phyloP scores from a whole-genome alignment of 2,113 vertebrate species.

The Chionis minor region DNA sequence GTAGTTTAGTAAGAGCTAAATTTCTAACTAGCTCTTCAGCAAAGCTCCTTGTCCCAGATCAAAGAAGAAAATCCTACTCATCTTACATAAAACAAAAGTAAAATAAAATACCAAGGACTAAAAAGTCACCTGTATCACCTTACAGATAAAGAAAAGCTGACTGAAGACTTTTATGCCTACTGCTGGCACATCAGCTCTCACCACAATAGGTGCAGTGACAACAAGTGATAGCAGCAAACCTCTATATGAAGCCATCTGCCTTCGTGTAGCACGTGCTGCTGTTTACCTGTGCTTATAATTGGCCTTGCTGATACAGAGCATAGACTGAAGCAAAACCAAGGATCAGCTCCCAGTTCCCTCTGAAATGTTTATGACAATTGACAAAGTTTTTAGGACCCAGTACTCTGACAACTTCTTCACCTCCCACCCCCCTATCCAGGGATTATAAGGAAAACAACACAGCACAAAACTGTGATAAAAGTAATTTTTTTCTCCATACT shows the following conservation, averaged over 20 bases:
- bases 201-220: background rate
- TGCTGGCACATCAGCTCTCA: background rate
- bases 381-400: background rate
- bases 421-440: background rate
- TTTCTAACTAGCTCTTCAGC: background rate
- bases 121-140: background rate
- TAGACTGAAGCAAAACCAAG: background rate
- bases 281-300: background rate
- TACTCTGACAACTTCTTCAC: background rate
- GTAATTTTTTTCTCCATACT: background rate
- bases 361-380: background rate
- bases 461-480: background rate
- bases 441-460: background rate
- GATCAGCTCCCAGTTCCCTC: background rate
- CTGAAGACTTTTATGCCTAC: background rate
- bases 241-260: background rate
- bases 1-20: background rate
- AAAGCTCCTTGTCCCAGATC: background rate
- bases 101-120: background rate
- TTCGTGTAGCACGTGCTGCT: rapidly evolving
- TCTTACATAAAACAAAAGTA: background rate
- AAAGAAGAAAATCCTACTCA: background rate
- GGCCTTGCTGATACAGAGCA: background rate
- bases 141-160: background rate
- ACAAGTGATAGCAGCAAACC: background rate